These are phyloP conservation scores for Vanessa tameamea DNA, from an alignment of 1,140 invertebrate genomes.

Conservation along the genomic window DNA sequence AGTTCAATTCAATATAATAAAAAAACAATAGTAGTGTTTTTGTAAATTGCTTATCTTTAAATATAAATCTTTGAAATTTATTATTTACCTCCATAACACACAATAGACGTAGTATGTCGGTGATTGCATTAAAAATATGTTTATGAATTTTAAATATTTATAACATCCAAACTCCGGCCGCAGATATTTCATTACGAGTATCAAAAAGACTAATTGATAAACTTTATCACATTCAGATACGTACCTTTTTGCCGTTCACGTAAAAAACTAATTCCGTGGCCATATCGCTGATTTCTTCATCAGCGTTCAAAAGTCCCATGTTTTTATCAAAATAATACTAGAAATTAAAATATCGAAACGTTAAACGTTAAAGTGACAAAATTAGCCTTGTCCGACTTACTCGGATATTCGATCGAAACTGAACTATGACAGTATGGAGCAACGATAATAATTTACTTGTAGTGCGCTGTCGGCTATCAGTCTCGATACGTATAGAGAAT, in stretches of 20 bases:
- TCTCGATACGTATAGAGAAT: slow-evolving; percentile 1
- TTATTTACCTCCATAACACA: too few species aligned
- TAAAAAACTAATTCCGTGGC: slow-evolving; percentile 62
- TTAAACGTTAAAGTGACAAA: background rate
- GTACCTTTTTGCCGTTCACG: slow-evolving; percentile 73
- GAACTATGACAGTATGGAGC: slow-evolving; percentile 14
- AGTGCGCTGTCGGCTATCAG: slow-evolving; percentile 9
- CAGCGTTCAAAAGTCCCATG: slow-evolving; percentile 62
- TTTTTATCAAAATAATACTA: slow-evolving; percentile 20
- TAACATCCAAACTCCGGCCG: background rate
- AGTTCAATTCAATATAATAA: too few species aligned
- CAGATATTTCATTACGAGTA: background rate
- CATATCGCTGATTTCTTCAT: slow-evolving; percentile 55
- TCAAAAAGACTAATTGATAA: slow-evolving; percentile 1
- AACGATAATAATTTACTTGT: slow-evolving; percentile 21
- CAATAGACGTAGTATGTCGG: too few species aligned
- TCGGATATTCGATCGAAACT: slow-evolving; percentile 40
- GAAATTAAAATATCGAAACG: background rate
- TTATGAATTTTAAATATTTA: background rate
- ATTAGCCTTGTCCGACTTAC: slow-evolving; percentile 25
- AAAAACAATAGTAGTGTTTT: too few species aligned
- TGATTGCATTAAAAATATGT: too few species aligned
- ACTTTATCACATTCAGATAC: slow-evolving; percentile 10
- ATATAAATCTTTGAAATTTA: too few species aligned
- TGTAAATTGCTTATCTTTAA: too few species aligned